Conservation (phyloP, 2,888 invertebrate species). For the Elegia similella region DNA sequence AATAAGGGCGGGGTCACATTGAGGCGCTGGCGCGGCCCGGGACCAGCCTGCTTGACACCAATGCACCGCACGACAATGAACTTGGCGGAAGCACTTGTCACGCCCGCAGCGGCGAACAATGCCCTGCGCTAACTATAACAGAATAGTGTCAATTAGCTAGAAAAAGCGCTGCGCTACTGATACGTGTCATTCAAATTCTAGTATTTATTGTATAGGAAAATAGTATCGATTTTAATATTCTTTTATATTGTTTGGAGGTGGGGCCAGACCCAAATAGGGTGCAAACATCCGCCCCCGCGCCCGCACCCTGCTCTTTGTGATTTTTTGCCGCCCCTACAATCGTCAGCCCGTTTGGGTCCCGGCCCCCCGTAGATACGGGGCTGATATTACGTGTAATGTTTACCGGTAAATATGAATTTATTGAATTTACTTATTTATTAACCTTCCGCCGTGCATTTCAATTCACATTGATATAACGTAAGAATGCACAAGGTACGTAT, state of each 20-base stretch:
- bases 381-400: too few relatives aligned
- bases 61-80: slow-evolving; percentile 68
- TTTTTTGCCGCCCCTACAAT: too few relatives aligned
- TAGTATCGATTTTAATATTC: too few relatives aligned
- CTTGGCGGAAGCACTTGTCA: slow-evolving; percentile 78
- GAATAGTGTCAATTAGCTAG: slow-evolving; percentile 54
- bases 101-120: slow-evolving; percentile 72
- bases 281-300: too few relatives aligned
- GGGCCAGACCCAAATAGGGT: too few relatives aligned
- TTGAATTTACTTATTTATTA: not conserved
- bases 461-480: not conserved
- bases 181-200: not conserved
- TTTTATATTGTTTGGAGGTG: too few relatives aligned
- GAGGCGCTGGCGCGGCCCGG: slow-evolving; percentile 23
- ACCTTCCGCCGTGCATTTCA: not conserved
- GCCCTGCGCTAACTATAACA: slow-evolving; percentile 42
- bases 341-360: too few relatives aligned
- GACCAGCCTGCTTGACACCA: slow-evolving; percentile 28
- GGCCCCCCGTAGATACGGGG: too few relatives aligned
- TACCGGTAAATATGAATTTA: too few relatives aligned
- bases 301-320: too few relatives aligned
- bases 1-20: slow-evolving; percentile 47
- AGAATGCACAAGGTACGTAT: not conserved
- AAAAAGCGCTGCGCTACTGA: not conserved
- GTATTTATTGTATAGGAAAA: not conserved